Evolutionary conservation across 1,140 invertebrate species (phyloP), one percentile per base, ranked within the genome.

Genomic region (Plectus sambesii): DNA sequence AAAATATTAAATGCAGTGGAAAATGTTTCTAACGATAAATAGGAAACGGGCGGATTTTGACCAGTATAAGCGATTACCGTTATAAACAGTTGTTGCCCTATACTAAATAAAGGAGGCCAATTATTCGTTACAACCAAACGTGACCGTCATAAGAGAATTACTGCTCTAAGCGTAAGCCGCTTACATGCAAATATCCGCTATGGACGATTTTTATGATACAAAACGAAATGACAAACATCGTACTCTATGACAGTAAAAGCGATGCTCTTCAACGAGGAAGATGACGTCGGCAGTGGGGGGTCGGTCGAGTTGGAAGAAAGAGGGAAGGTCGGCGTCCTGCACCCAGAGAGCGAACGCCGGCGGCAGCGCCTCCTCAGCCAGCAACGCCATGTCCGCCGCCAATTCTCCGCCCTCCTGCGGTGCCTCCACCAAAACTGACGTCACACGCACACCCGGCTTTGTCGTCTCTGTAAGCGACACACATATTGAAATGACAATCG

Each of bases 161-260:
- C n/a, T n/a, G n/a, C n/a, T n/a, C n/a, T n/a, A n/a, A n/a, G n/a
- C n/a, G n/a, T n/a, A n/a, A n/a, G n/a, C n/a, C n/a, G n/a, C n/a
- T n/a, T n/a, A n/a, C n/a, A n/a, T n/a, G n/a, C n/a, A n/a, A n/a
- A n/a, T n/a, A n/a, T n/a, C n/a, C n/a, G n/a, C n/a, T n/a, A n/a
- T n/a, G n/a, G n/a, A n/a, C n/a, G n/a, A n/a, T n/a, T n/a, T n/a
- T n/a, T 43, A 43, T 8, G 35, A 40, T 22, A 30, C 33, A 6
- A 44, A 6, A 9, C 20, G 5, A 23, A 35, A 2, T n/a, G 17
- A 17, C n/a, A 3, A 6, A 15, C 15, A 15, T 8, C 33, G 51
- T 45, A 74, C 72, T 67, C 75, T 76, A 50, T 77, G 75, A 59
- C 73, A 75, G 27, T 68, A 58, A 49, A 76, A 77, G 2, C 56